A percentile compares a stretch with the other conserved stretches of the same genome.
These are phyloP conservation scores for Clanis bilineata DNA, from an alignment of 2,888 invertebrate genomes.

Conservation along the genomic window DNA sequence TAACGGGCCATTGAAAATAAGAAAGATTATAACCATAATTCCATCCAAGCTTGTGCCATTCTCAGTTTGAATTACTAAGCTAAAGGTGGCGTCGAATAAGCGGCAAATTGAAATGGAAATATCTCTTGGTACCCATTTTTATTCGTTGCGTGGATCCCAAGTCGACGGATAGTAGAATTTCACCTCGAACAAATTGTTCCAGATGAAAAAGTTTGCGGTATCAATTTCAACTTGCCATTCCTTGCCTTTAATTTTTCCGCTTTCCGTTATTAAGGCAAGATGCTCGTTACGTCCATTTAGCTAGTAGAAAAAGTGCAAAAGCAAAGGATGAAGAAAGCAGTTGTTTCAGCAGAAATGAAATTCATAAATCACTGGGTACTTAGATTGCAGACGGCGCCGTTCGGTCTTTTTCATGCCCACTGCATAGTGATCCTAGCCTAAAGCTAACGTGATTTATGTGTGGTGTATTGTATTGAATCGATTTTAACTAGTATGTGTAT, in stretches of 20 bases:
- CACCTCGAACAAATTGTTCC: conserved; percentile 44
- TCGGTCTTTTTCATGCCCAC: conserved; percentile 57
- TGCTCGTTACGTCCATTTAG: conserved; percentile 67
- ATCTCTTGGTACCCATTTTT: conserved; percentile 41
- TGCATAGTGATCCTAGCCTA: conserved; percentile 44
- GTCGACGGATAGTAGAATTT: conserved; percentile 38
- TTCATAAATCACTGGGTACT: conserved; percentile 66
- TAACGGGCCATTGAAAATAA: too few species aligned
- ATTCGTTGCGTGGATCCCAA: conserved; percentile 36
- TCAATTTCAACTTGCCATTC: conserved; percentile 60
- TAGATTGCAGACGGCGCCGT: conserved; percentile 58
- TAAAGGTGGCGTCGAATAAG: conserved; percentile 42
- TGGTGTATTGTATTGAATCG: conserved; percentile 1
- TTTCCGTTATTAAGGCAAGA: conserved; percentile 64
- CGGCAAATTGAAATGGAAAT: conserved; percentile 52
- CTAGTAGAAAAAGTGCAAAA: conserved; percentile 43
- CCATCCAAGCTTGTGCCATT: conserved; percentile 29
- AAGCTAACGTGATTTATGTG: conserved; percentile 44
- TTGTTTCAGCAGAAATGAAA: conserved; percentile 69
- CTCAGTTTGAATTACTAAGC: conserved; percentile 43
- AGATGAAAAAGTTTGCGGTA: conserved; percentile 65
- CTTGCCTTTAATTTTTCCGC: conserved; percentile 45
- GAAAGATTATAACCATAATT: conserved; percentile 20
- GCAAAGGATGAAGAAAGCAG: conserved; percentile 42
- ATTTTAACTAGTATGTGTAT: not conserved